phyloP scores from a whole-genome alignment of 2,797 vertebrate species.

The Sandelia bainsii region DNA sequence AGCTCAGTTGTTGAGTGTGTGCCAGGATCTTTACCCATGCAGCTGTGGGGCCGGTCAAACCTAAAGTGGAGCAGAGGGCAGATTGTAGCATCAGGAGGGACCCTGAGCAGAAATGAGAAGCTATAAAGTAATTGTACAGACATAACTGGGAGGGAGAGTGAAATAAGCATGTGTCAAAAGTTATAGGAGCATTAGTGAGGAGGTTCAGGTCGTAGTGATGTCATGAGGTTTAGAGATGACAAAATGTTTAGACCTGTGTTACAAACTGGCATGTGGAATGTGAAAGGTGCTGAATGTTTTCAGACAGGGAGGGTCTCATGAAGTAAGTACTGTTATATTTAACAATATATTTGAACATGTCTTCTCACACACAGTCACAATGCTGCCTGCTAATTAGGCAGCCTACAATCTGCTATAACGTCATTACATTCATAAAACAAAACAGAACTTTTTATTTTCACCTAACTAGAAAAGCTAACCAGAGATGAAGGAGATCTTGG shows the following conservation, averaged over 20 bases:
- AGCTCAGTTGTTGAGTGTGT: conserved; percentile 32
- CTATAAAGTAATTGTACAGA: conserved; percentile 48
- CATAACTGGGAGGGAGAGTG: conserved; percentile 51
- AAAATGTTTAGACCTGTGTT: not conserved
- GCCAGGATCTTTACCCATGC: conserved; percentile 35
- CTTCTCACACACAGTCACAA: too few species aligned
- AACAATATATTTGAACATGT: too few species aligned
- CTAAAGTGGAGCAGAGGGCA: conserved; percentile 58
- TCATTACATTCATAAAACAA: too few species aligned
- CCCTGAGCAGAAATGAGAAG: conserved; percentile 61
- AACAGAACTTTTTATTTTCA: too few species aligned
- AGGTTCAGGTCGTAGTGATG: conserved; percentile 12
- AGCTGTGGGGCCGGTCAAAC: conserved; percentile 27
- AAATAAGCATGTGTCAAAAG: conserved; percentile 42
- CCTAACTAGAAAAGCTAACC: too few species aligned
- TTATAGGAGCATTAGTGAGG: conserved; percentile 41
- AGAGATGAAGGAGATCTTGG: too few species aligned
- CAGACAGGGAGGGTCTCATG: not conserved
- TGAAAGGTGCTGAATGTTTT: not conserved
- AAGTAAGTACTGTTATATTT: too few species aligned
- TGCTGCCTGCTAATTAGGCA: too few species aligned
- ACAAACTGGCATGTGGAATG: not conserved
- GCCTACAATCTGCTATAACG: too few species aligned
- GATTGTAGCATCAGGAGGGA: conserved; percentile 43
- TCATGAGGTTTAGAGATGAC: not conserved